Percentiles rank a stretch among this genome's conserved stretches.
phyloP scores from a whole-genome alignment of 2,888 invertebrate genomes.

The Dolichomitus sp. region DNA sequence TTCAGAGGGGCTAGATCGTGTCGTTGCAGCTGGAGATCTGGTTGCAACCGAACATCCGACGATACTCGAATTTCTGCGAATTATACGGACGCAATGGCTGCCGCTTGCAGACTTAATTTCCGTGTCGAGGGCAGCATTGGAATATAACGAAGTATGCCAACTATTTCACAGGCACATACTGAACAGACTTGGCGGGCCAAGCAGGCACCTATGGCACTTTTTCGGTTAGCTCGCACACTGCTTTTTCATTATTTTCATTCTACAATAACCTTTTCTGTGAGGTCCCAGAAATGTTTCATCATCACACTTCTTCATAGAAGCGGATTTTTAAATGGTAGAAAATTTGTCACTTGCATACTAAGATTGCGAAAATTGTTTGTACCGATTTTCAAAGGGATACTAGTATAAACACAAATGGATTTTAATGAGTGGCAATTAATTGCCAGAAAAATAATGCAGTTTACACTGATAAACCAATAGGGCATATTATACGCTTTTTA shows the following conservation, averaged over 20 bases:
- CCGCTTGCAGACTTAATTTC: constrained; percentile 1
- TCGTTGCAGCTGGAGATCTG: neutral
- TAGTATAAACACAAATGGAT: too few relatives aligned
- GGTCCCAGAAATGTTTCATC: neutral
- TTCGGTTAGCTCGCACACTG: constrained; percentile 1
- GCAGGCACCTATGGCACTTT: neutral
- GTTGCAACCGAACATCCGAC: constrained; percentile 8
- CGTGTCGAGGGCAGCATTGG: neutral
- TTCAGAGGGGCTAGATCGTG: neutral
- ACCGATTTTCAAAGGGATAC: too few relatives aligned
- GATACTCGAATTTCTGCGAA: neutral
- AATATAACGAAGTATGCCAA: neutral
- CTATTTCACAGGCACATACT: neutral
- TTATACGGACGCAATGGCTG: constrained; percentile 5
- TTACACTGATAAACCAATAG: too few relatives aligned
- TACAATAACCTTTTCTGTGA: too few relatives aligned
- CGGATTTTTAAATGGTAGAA: too few relatives aligned
- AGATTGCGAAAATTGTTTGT: neutral
- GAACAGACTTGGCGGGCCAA: neutral
- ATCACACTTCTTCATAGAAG: neutral
- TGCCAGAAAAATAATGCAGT: too few relatives aligned
- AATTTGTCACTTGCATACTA: neutral
- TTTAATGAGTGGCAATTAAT: too few relatives aligned
- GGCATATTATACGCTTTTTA: too few relatives aligned
- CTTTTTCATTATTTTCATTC: too few relatives aligned